Conservation (phyloP, 92 coral and sea anemone species). For the Siderastrea radians region DNA sequence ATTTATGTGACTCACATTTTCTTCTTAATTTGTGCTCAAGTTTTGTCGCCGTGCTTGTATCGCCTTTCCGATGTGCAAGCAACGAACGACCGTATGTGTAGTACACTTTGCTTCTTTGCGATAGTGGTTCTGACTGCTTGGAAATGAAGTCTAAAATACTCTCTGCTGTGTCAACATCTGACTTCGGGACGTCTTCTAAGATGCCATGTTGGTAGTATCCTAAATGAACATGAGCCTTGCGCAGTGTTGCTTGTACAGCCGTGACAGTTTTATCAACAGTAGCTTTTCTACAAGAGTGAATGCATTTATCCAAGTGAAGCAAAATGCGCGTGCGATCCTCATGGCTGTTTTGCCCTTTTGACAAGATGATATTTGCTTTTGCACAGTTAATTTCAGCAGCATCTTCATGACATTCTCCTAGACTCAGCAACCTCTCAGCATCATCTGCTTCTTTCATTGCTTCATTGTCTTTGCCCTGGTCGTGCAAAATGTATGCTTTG, state of each 20-base stretch:
- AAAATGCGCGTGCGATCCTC: conserved; percentile 2
- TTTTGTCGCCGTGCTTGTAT: conserved; percentile 28
- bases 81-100: conserved; percentile 33
- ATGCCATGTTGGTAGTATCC: conserved; percentile 64
- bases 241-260: conserved; percentile 36
- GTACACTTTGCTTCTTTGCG: conserved; percentile 46
- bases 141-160: conserved; percentile 34
- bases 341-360: conserved; percentile 21
- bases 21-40: conserved; percentile 48
- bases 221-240: conserved; percentile 54
- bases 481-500: conserved; percentile 39
- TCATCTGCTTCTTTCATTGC: conserved; percentile 53
- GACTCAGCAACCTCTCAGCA: conserved; percentile 52
- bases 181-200: conserved; percentile 37
- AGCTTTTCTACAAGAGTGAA: conserved; percentile 28
- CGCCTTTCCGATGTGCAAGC: conserved; percentile 51
- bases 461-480: conserved; percentile 39
- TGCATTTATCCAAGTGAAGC: conserved; percentile 23
- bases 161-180: conserved; percentile 48
- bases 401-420: conserved; percentile 44
- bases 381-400: conserved; percentile 36
- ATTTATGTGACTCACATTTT: conserved; percentile 23
- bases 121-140: not conserved
- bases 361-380: conserved; percentile 45
- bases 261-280: conserved; percentile 46